These are phyloP conservation scores for Mareca strepera DNA, from an alignment of 2,797 vertebrate genomes.

Conservation along the genomic window DNA sequence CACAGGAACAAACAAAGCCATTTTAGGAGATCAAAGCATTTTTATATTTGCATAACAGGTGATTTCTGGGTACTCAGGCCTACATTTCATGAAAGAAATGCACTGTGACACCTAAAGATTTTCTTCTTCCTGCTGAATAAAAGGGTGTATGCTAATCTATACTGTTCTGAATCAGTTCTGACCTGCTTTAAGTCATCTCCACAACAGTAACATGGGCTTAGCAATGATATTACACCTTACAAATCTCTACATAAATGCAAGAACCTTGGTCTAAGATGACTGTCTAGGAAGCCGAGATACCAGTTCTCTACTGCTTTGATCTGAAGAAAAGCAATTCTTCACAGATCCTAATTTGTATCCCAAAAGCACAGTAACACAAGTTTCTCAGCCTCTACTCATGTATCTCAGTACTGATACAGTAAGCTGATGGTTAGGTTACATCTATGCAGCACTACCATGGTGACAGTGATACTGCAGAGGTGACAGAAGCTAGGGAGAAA, in stretches of 20 bases:
- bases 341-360: not conserved
- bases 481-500: not conserved
- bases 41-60: not conserved
- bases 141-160: not conserved
- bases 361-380: not conserved
- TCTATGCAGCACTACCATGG: not conserved
- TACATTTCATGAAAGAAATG: not conserved
- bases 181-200: not conserved
- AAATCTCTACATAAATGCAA: not conserved
- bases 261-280: not conserved
- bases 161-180: not conserved
- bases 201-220: not conserved
- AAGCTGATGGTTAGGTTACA: not conserved
- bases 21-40: not conserved
- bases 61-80: not conserved
- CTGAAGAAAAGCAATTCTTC: not conserved
- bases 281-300: not conserved
- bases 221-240: not conserved
- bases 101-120: not conserved
- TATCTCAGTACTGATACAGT: not conserved
- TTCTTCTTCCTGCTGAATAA: not conserved
- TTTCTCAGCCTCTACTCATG: not conserved
- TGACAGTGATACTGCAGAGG: not conserved
- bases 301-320: not conserved
- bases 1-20: not conserved